phyloP scores from a whole-genome alignment of 23 tunicate species.

The Oikopleura albicans region DNA sequence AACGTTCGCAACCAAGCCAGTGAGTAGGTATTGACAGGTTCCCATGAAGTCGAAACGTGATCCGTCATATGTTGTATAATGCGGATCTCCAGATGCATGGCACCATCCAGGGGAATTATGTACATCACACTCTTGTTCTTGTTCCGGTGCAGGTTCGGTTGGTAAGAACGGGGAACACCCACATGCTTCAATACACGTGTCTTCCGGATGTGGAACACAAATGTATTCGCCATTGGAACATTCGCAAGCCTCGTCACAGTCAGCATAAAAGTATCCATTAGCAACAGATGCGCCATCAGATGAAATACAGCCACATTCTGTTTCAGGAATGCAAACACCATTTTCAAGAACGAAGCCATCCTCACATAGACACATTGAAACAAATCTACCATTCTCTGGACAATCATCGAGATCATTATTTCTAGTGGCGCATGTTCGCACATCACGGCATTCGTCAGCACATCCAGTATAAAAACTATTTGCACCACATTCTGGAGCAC shows the following conservation, averaged over 20 bases:
- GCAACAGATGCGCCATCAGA: too few species aligned
- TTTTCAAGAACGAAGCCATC: neutral
- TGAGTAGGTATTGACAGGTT: conserved; percentile 29
- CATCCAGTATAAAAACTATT: conserved; percentile 20
- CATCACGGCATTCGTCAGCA: too few species aligned
- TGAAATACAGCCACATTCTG: too few species aligned
- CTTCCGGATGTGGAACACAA: neutral
- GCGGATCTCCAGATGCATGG: conserved; percentile 50
- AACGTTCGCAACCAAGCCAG: conserved; percentile 7
- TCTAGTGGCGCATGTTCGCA: neutral
- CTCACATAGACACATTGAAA: neutral
- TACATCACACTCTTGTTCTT: neutral
- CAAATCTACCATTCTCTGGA: neutral
- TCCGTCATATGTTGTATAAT: conserved; percentile 35
- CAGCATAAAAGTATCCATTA: conserved; percentile 16
- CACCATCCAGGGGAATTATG: conserved; percentile 20
- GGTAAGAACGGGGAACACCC: too few species aligned
- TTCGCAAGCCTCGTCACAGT: neutral
- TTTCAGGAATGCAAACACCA: conserved; percentile 9
- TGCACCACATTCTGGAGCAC: conserved; percentile 20
- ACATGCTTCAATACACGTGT: too few species aligned
- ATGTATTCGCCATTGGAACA: neutral
- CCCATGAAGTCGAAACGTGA: conserved; percentile 42
- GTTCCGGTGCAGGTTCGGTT: too few species aligned
- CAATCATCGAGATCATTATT: neutral